Evolutionary conservation across 2,797 vertebrate genomes (phyloP), one percentile per base, ranked within the genome.

Genomic region (Lemur catta): DNA sequence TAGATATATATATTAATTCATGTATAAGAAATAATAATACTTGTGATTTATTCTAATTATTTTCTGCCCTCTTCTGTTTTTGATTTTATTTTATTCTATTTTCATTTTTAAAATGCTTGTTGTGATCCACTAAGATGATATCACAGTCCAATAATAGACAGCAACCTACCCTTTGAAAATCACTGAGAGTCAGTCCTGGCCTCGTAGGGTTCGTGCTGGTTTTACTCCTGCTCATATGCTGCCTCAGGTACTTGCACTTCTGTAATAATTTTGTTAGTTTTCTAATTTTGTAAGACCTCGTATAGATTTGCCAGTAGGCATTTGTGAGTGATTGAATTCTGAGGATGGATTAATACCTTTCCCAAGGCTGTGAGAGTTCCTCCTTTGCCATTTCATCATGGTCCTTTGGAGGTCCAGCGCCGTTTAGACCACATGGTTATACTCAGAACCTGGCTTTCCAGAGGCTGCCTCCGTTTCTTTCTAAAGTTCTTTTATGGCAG

Each of bases 231-330:
- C 74, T 65, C 12, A 18, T 43, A 2, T 55, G 48, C 41, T 50
- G 87, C 91, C 94, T 95, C 33, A 4, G 91, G 88, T 50, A 30
- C 74, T 35, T 46, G 65, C 8, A 28, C 57, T 92, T 95, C 88
- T 97, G 81, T 67, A 35, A 35, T n/a, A 41, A 95, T 96, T 94
- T 93, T 95, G 96, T 96, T 94, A 65, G 87, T 95, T 94, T 96
- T 95, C 89, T 97, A 89, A 96, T 97, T 96, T 97, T 79, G 50
- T 80, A 61, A 93, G 91, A 91, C 69, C 79, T 94, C 74, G 35
- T 89, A n/a, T 91, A 41, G 95, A 93, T 91, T 96, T 50, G 95
- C 96, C 94, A 46, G 33, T 48, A 86, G 96, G 91, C 96, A 76
- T 95, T 87, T 91, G 81, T 92, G 89, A 96, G 59, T 65, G 63